Evolutionary conservation across 2,888 invertebrate genomes (phyloP).

Genomic region (Cenopis cana): DNA sequence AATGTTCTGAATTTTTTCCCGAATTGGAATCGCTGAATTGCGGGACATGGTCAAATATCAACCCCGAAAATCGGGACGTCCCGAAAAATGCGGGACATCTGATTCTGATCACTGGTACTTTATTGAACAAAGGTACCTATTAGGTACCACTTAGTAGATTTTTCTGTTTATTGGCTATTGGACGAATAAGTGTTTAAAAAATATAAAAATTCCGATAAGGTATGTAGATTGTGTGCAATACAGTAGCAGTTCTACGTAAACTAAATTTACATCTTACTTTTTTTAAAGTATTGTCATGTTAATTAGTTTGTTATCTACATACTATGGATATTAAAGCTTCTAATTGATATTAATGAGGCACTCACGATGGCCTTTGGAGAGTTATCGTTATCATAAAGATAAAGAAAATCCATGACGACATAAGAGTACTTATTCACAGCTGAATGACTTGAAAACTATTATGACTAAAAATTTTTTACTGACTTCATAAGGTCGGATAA

Average conservation of each 20-base stretch:
- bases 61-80: too few relatives aligned
- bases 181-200: background rate
- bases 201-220: background rate
- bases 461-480: too few relatives aligned
- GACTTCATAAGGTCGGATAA: too few relatives aligned
- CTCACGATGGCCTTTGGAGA: background rate
- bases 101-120: too few relatives aligned
- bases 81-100: background rate
- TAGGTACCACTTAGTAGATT: too few relatives aligned
- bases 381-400: slow-evolving; percentile 16
- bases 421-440: slow-evolving; percentile 2
- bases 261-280: slow-evolving; percentile 20
- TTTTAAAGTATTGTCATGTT: slow-evolving; percentile 21
- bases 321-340: slow-evolving; percentile 1
- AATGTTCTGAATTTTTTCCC: too few relatives aligned
- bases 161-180: background rate
- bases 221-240: background rate
- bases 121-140: too few relatives aligned
- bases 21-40: too few relatives aligned
- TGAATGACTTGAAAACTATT: slow-evolving; percentile 23
- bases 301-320: slow-evolving; percentile 3
- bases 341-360: slow-evolving; percentile 9
- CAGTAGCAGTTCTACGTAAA: background rate
- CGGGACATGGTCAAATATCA: too few relatives aligned
- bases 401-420: slow-evolving; percentile 13